These are phyloP conservation scores for Thaumetopoea pityocampa DNA, from an alignment of 1,140 invertebrate species.

Conservation along the genomic window DNA sequence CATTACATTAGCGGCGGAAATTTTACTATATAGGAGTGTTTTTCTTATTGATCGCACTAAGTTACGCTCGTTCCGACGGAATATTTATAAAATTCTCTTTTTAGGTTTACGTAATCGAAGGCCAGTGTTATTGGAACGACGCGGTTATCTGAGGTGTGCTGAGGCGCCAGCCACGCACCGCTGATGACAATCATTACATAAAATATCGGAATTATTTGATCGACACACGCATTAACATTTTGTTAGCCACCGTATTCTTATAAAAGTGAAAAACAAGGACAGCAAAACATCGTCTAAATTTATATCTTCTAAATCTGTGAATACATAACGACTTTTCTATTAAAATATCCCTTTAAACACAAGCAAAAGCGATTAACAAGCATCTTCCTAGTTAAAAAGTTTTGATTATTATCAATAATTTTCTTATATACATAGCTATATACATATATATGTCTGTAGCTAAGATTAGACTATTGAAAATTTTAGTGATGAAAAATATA, in stretches of 20 bases:
- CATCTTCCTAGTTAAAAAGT: no score
- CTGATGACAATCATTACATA: conserved; percentile 27
- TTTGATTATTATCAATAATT: no score
- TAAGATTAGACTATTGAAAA: no score
- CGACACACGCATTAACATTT: not conserved
- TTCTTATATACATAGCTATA: no score
- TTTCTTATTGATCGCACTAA: conserved; percentile 49
- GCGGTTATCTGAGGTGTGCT: conserved; percentile 30
- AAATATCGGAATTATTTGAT: conserved; percentile 22
- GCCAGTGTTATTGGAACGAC: conserved; percentile 34
- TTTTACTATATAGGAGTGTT: conserved; percentile 36
- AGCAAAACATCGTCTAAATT: no score
- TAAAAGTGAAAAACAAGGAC: not conserved
- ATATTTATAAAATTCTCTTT: conserved; percentile 48
- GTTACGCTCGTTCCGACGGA: conserved; percentile 30
- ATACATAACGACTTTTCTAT: not conserved
- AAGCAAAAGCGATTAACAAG: no score
- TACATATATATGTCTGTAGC: no score
- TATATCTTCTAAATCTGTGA: not conserved
- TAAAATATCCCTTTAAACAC: no score
- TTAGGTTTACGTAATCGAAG: conserved; percentile 61
- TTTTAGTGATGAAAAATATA: no score
- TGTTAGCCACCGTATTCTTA: conserved; percentile 1
- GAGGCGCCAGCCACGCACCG: conserved; percentile 6
- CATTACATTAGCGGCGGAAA: conserved; percentile 39